Percentiles rank a stretch among this genome's conserved stretches.
Evolutionary conservation across 2,888 invertebrate species (phyloP).

Genomic region (Tiliacea citrago): DNA sequence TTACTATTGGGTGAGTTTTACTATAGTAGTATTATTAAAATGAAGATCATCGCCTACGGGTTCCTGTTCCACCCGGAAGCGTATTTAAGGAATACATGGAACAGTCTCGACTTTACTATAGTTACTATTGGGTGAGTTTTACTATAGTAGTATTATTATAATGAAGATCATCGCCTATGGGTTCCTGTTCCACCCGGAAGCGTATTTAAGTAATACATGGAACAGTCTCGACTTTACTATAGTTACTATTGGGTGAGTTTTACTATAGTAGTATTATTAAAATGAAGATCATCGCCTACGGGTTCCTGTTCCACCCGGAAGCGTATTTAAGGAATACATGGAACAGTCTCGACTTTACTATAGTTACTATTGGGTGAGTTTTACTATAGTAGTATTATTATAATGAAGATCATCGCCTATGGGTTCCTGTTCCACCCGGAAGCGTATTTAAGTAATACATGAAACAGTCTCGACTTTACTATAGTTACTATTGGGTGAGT

Average conservation of each 20-base stretch:
- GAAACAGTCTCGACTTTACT: constrained; percentile 99
- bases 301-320: constrained; percentile 98
- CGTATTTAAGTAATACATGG: constrained; percentile 99
- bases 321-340: constrained; percentile 99
- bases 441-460: constrained; percentile 99
- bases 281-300: constrained; percentile 99
- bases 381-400: too few species aligned
- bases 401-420: background rate
- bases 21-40: constrained; percentile 83
- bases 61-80: constrained; percentile 99
- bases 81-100: constrained; percentile 99
- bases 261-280: constrained; percentile 74
- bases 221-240: constrained; percentile 99
- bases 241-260: constrained; percentile 98
- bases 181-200: constrained; percentile 74
- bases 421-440: too few species aligned
- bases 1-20: constrained; percentile 98
- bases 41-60: constrained; percentile 99
- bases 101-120: constrained; percentile 98
- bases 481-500: constrained; percentile 99
- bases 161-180: background rate
- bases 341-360: constrained; percentile 99
- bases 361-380: constrained; percentile 99
- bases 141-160: too few species aligned
- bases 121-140: constrained; percentile 98